Percentiles rank a stretch among this genome's conserved stretches.
Conservation (phyloP, 1,140 invertebrate species). For the Habropoda laboriosa region DNA sequence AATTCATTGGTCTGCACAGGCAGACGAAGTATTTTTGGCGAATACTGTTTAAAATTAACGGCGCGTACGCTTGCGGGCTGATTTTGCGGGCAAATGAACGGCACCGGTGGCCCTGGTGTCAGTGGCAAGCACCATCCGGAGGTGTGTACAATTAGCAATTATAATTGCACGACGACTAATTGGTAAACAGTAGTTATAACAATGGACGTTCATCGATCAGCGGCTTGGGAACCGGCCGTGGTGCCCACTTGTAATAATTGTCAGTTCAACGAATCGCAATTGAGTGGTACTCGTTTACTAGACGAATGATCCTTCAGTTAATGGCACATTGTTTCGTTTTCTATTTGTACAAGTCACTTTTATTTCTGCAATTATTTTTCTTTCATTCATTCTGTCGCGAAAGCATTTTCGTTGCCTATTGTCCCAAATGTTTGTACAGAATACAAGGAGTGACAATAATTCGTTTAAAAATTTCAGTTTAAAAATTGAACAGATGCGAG, state of each 20-base stretch:
- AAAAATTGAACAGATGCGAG: too few species aligned
- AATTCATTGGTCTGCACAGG: not conserved
- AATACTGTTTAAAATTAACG: slow-evolving; percentile 48
- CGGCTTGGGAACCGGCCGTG: not conserved
- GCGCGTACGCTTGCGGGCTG: not conserved
- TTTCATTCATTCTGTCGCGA: too few species aligned
- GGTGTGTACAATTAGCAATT: slow-evolving; percentile 58
- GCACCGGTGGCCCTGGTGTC: slow-evolving; percentile 1
- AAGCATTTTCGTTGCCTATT: too few species aligned
- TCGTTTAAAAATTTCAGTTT: too few species aligned
- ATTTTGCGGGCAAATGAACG: slow-evolving; percentile 23
- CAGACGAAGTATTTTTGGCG: not conserved
- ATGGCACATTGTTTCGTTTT: not conserved
- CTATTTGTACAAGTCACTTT: too few species aligned
- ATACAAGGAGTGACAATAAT: too few species aligned
- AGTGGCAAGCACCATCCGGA: slow-evolving; percentile 6
- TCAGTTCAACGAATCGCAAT: not conserved
- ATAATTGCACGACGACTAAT: slow-evolving; percentile 60
- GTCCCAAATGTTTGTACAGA: too few species aligned
- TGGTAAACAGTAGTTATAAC: slow-evolving; percentile 66
- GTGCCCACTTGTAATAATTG: slow-evolving; percentile 42
- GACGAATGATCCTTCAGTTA: not conserved
- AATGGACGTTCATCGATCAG: slow-evolving; percentile 52
- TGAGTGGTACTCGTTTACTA: not conserved
- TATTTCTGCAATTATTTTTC: too few species aligned